A percentile compares a stretch with the other conserved stretches of the same genome.
Conservation (phyloP, 2,797 vertebrate genomes). For the Momotus momota region DNA sequence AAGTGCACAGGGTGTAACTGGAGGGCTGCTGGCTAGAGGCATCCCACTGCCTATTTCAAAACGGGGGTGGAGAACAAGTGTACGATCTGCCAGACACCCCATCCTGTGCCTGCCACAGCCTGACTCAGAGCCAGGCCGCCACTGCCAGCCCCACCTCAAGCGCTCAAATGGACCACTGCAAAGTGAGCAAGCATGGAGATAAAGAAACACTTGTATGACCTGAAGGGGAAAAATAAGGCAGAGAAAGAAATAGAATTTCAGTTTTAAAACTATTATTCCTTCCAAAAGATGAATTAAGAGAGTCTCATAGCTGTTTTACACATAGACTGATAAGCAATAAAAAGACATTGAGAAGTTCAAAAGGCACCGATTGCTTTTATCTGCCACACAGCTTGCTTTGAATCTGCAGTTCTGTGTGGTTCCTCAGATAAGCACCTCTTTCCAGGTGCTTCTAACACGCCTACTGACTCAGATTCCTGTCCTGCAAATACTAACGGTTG, state of each 20-base stretch:
- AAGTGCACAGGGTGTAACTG: not conserved
- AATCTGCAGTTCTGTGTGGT: not conserved
- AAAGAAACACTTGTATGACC: not conserved
- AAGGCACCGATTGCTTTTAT: not conserved
- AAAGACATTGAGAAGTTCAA: not conserved
- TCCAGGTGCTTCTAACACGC: not conserved
- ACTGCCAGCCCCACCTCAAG: not conserved
- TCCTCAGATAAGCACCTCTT: not conserved
- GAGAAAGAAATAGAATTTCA: not conserved
- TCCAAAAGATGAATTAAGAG: not conserved
- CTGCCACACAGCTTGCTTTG: not conserved
- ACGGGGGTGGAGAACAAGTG: not conserved
- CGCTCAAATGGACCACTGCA: not conserved
- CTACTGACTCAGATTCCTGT: not conserved
- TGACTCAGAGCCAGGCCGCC: not conserved
- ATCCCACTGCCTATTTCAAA: not conserved
- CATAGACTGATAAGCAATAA: not conserved
- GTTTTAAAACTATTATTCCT: not conserved
- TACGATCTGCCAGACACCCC: not conserved
- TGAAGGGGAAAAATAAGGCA: not conserved
- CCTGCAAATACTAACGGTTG: not conserved
- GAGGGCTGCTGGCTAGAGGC: not conserved
- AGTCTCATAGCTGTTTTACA: not conserved
- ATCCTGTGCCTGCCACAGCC: not conserved
- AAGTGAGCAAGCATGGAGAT: not conserved